Conservation (phyloP, 2,113 vertebrate genomes). For the Cyprinus carpio region DNA sequence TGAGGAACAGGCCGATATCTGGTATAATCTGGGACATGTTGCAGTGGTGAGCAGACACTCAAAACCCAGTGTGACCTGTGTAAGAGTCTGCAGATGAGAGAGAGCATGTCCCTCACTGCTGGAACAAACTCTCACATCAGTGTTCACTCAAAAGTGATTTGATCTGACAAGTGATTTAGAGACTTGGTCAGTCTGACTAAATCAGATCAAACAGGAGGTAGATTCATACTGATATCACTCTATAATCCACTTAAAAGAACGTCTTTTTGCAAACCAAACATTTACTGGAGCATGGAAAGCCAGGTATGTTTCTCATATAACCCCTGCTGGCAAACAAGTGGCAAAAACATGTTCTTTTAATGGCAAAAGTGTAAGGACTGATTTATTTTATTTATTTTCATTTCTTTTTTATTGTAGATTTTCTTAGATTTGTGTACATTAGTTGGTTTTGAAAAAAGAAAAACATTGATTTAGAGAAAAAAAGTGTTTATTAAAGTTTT, state of each 20-base stretch:
- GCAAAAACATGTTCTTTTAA: too few species aligned
- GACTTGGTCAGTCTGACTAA: too few species aligned
- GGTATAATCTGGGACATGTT: conserved; percentile 96
- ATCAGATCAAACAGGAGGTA: not conserved
- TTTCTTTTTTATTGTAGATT: not conserved
- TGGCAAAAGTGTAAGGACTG: not conserved
- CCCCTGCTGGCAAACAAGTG: too few species aligned
- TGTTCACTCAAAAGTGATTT: too few species aligned
- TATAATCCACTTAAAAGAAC: not conserved
- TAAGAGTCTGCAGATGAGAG: not conserved
- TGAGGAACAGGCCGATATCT: conserved; percentile 91
- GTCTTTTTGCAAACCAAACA: not conserved
- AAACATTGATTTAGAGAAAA: not conserved
- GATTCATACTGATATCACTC: not conserved
- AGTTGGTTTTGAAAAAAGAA: not conserved
- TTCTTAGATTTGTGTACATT: not conserved
- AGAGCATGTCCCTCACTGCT: not conserved
- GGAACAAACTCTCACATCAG: not conserved
- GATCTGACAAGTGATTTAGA: too few species aligned
- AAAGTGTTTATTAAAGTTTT: not conserved
- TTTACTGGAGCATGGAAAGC: not conserved
- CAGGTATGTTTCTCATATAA: not conserved
- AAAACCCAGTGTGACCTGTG: not conserved
- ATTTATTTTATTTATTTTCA: not conserved
- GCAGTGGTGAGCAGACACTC: conserved; percentile 82